phyloP scores from a whole-genome alignment of 2,113 vertebrate species.

The Arvicanthis niloticus region DNA sequence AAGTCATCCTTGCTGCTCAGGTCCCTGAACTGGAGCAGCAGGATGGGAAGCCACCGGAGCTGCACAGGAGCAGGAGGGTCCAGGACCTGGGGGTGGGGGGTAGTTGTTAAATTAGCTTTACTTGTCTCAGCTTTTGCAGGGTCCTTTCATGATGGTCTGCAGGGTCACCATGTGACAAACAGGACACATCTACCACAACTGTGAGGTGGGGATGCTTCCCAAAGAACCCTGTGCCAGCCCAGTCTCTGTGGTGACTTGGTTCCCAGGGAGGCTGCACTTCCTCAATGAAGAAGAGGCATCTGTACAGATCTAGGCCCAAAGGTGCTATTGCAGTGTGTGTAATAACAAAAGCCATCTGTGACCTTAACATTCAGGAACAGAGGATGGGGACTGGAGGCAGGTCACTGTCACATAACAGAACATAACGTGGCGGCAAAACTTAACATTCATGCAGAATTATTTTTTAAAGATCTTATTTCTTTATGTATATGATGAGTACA shows the following conservation, averaged over 20 bases:
- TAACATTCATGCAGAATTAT: background rate
- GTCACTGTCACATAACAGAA: rapidly evolving
- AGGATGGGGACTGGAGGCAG: rapidly evolving
- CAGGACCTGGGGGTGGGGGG: background rate
- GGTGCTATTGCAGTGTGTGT: rapidly evolving
- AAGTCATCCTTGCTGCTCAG: background rate
- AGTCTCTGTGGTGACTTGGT: background rate
- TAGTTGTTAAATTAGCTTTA: background rate
- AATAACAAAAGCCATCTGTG: background rate
- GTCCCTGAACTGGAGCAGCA: background rate
- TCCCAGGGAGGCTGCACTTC: background rate
- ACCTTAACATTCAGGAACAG: background rate
- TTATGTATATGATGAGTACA: no score
- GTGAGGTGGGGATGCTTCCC: rapidly evolving
- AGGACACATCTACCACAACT: background rate
- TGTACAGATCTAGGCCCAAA: rapidly evolving
- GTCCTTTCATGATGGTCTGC: background rate
- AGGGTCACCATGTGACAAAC: background rate
- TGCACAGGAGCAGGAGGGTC: rapidly evolving
- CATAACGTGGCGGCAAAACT: rapidly evolving
- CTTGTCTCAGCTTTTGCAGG: background rate
- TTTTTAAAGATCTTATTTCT: no score
- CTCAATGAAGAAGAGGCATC: background rate
- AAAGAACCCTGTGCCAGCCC: rapidly evolving
- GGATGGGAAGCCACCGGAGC: background rate